Evolutionary conservation across 1,140 invertebrate genomes (phyloP).

Genomic region (Acyrthosiphon pisum): DNA sequence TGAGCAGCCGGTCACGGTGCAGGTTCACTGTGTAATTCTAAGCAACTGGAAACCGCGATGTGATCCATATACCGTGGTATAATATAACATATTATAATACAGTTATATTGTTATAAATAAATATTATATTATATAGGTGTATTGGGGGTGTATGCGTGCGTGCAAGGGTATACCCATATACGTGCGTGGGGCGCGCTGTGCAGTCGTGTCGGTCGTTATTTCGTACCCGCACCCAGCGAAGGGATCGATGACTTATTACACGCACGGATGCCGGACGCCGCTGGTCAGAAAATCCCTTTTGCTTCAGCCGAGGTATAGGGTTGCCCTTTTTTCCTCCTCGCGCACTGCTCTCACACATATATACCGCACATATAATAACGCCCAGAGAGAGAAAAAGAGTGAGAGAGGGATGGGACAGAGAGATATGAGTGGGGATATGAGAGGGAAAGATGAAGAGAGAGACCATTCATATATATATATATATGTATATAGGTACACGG

Average conservation of each 20-base stretch:
- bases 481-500: not conserved
- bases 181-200: not conserved
- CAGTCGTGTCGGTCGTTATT: constrained; percentile 19
- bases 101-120: not conserved
- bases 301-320: not conserved
- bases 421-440: not conserved
- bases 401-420: not conserved
- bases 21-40: too few relatives aligned
- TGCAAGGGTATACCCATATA: too few relatives aligned
- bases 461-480: not conserved
- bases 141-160: not conserved
- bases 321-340: constrained; percentile 25
- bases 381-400: not conserved
- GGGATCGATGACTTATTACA: constrained; percentile 54
- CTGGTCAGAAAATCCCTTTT: constrained; percentile 52
- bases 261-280: constrained; percentile 29
- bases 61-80: too few relatives aligned
- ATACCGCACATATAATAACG: constrained; percentile 5
- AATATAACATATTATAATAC: not conserved
- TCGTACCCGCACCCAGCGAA: not conserved
- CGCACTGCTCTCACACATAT: not conserved
- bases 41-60: too few relatives aligned
- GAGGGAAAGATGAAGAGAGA: not conserved
- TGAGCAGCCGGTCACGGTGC: not conserved
- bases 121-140: not conserved